These are phyloP conservation scores for Hydrolagus affinis DNA, from an alignment of 2,113 vertebrate species.

Conservation along the genomic window DNA sequence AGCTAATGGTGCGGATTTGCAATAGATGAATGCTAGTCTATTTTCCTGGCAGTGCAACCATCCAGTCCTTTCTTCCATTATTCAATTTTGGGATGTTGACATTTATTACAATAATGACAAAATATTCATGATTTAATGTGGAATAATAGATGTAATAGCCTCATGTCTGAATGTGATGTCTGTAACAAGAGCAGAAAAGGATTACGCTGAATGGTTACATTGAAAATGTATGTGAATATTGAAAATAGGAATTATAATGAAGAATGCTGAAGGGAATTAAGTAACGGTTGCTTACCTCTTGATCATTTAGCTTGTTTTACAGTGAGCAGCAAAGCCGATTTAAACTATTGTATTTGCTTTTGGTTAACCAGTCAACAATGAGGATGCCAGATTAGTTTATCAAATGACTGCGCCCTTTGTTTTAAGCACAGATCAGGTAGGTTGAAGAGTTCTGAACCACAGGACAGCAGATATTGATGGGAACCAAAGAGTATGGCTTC, in stretches of 20 bases:
- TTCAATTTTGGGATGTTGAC: slow-evolving; percentile 60
- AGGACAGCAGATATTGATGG: too few relatives aligned
- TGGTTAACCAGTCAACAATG: background rate
- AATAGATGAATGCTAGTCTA: slow-evolving; percentile 67
- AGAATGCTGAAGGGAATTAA: slow-evolving; percentile 10
- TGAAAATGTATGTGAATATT: slow-evolving; percentile 45
- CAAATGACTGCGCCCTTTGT: background rate
- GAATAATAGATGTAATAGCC: slow-evolving; percentile 45
- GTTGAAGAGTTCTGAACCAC: too few relatives aligned
- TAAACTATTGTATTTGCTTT: background rate
- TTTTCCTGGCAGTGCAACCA: slow-evolving; percentile 49
- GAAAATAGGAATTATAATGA: slow-evolving; percentile 21
- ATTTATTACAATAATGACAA: slow-evolving; percentile 73
- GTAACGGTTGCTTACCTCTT: background rate
- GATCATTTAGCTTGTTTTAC: background rate
- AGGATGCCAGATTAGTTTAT: background rate
- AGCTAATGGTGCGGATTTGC: slow-evolving; percentile 57
- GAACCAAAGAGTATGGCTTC: too few relatives aligned
- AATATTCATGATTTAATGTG: slow-evolving; percentile 64
- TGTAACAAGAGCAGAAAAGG: slow-evolving; percentile 61
- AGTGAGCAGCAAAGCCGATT: slow-evolving; percentile 2
- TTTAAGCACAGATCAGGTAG: too few relatives aligned
- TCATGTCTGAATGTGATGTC: slow-evolving; percentile 57
- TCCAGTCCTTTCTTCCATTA: slow-evolving; percentile 58
- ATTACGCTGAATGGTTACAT: slow-evolving; percentile 50